Conservation (phyloP, 2,113 vertebrate genomes). For the Sisor rabdophorus region DNA sequence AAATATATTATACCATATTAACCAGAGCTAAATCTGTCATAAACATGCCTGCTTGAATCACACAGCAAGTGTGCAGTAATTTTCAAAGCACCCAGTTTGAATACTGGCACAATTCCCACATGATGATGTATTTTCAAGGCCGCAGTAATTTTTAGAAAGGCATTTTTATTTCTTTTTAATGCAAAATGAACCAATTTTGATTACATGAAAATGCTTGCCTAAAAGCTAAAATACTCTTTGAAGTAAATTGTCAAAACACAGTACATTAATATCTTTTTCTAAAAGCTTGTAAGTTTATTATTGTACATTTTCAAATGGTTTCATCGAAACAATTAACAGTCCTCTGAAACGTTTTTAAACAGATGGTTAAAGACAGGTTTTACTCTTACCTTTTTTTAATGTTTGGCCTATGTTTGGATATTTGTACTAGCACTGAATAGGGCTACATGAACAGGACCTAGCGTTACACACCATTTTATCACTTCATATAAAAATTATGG, state of each 20-base stretch:
- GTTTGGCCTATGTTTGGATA: conserved; percentile 3
- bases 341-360: conserved; percentile 25
- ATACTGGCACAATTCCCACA: background rate
- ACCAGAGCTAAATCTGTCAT: background rate
- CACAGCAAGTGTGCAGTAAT: conserved; percentile 35
- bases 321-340: conserved; percentile 26
- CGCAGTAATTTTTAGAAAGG: background rate
- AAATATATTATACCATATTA: background rate
- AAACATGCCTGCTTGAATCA: conserved; percentile 40
- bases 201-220: background rate
- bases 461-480: conserved; percentile 30
- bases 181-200: background rate
- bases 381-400: conserved; percentile 13
- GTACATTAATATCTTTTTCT: conserved; percentile 18
- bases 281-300: conserved; percentile 12
- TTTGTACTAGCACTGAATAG: conserved; percentile 5
- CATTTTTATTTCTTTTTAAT: background rate
- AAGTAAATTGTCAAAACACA: conserved; percentile 22
- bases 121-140: background rate
- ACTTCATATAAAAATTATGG: background rate
- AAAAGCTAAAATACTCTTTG: background rate
- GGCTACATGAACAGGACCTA: background rate
- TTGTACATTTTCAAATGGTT: conserved; percentile 39
- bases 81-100: background rate
- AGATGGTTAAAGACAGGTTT: conserved; percentile 28